A percentile compares a stretch with the other conserved stretches of the same genome.
phyloP scores from a whole-genome alignment of 2,797 vertebrate species.

The Sarcophilus harrisii region DNA sequence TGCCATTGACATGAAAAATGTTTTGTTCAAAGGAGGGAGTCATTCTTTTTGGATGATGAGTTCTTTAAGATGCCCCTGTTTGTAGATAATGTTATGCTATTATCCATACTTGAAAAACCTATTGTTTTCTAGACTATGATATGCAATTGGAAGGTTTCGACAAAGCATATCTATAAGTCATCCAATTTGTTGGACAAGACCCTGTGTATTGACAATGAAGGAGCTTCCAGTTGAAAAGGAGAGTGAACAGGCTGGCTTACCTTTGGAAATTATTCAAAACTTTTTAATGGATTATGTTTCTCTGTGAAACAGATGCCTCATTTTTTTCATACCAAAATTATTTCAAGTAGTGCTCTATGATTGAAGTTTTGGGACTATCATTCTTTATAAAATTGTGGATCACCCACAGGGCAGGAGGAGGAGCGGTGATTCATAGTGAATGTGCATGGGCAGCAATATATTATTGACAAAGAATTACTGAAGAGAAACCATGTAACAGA shows the following conservation, averaged over 20 bases:
- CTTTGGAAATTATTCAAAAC: background rate
- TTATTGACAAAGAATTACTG: background rate
- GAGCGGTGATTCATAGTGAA: background rate
- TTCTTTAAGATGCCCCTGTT: background rate
- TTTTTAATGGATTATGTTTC: background rate
- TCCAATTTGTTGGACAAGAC: background rate
- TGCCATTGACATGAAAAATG: background rate
- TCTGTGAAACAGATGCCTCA: background rate
- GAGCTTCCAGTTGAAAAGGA: background rate
- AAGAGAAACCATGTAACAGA: background rate
- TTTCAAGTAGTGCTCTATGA: background rate
- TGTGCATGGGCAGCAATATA: background rate
- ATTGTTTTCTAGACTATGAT: background rate
- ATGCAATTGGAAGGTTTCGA: background rate
- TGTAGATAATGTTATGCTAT: background rate
- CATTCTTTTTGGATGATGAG: background rate
- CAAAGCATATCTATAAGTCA: too few relatives aligned
- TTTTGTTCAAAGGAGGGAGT: background rate
- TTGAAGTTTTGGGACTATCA: background rate
- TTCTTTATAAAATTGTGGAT: background rate
- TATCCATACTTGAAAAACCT: background rate
- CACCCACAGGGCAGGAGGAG: background rate
- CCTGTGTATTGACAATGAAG: background rate
- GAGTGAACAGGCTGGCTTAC: background rate
- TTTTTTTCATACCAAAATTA: background rate